A percentile compares a stretch with the other conserved stretches of the same genome.
These are phyloP conservation scores for Parus major DNA, from an alignment of 2,113 vertebrate species.

Conservation along the genomic window DNA sequence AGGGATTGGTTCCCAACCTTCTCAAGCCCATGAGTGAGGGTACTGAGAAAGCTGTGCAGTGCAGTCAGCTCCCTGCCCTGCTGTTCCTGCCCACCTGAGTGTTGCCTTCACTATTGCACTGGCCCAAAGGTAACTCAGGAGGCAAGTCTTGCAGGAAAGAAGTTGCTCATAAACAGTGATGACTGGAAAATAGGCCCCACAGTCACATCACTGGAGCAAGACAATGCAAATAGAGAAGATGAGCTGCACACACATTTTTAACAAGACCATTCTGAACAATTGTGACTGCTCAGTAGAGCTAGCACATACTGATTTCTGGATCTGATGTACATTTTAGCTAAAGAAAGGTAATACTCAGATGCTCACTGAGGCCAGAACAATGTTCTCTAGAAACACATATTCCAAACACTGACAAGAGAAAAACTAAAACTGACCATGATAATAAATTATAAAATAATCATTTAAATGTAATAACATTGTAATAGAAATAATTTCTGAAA, in stretches of 20 bases:
- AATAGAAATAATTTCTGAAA: not conserved
- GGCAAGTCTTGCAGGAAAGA: not conserved
- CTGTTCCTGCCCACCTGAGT: not conserved
- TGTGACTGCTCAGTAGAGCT: not conserved
- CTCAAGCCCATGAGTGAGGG: not conserved
- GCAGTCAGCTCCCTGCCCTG: not conserved
- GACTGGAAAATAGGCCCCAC: not conserved
- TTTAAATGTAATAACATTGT: not conserved
- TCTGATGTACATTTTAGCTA: not conserved
- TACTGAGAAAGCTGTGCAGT: not conserved
- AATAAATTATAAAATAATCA: not conserved
- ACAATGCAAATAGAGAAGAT: not conserved
- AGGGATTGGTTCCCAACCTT: not conserved
- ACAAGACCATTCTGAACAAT: not conserved
- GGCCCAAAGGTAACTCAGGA: not conserved
- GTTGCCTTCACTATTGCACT: not conserved
- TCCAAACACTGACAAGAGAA: not conserved
- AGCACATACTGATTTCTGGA: not conserved
- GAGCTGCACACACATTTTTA: not conserved
- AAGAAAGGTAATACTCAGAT: not conserved
- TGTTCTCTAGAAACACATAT: not conserved
- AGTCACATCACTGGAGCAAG: not conserved
- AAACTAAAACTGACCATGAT: not conserved
- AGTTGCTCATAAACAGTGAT: not conserved
- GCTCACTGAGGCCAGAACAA: not conserved